Evolutionary conservation across 1,140 invertebrate species (phyloP).

Genomic region (Platyura marginata): DNA sequence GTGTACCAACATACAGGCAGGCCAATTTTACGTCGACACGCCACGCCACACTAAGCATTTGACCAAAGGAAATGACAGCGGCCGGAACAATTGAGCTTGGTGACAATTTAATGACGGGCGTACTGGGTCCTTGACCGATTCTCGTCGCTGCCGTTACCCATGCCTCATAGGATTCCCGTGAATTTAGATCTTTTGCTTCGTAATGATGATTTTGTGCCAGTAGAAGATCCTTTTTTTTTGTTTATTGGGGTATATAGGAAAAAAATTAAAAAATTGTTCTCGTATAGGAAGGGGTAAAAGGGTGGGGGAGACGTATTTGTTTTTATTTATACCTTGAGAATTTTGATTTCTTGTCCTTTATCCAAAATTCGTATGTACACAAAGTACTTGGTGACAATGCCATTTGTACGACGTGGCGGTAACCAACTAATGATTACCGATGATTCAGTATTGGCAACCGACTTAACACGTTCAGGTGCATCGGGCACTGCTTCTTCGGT

Average conservation of each 20-base stretch:
- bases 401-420: slow-evolving; percentile 50
- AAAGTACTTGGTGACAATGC: slow-evolving; percentile 52
- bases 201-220: slow-evolving; percentile 29
- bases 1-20: slow-evolving; percentile 39
- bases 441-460: slow-evolving; percentile 41
- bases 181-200: slow-evolving; percentile 33
- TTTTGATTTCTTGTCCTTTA: slow-evolving; percentile 22
- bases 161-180: slow-evolving; percentile 37
- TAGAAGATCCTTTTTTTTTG: slow-evolving; percentile 3
- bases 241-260: slow-evolving; percentile 12
- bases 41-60: slow-evolving; percentile 29
- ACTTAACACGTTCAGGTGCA: slow-evolving; percentile 55
- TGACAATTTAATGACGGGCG: slow-evolving; percentile 30
- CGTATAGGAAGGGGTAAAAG: slow-evolving; percentile 8
- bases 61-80: slow-evolving; percentile 38
- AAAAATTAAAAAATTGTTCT: slow-evolving; percentile 25
- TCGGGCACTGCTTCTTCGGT: slow-evolving; percentile 55
- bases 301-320: not conserved
- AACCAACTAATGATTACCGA: slow-evolving; percentile 63
- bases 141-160: slow-evolving; percentile 42
- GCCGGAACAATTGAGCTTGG: slow-evolving; percentile 34
- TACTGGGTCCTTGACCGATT: slow-evolving; percentile 35
- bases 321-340: slow-evolving; percentile 10
- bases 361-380: slow-evolving; percentile 44
- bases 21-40: slow-evolving; percentile 33